Evolutionary conservation across 1,140 invertebrate species (phyloP), one percentile per base, ranked within the genome.

Genomic region (Apis florea): DNA sequence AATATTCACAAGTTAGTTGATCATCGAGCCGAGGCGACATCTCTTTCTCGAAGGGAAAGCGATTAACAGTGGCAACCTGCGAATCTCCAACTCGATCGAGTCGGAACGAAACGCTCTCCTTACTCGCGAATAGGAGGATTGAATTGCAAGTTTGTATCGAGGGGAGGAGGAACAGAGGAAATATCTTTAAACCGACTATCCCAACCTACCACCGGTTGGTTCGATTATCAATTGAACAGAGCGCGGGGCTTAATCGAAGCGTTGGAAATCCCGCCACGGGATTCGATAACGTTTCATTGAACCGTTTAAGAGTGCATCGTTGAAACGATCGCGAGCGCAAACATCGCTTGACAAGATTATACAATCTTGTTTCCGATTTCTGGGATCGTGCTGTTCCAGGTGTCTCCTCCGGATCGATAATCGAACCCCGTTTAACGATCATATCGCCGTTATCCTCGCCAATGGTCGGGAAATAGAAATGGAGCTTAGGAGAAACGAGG

Each of bases 401-500:
- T 59, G 15, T 49, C 59, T 26, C 58, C 51, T 17, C 69, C 40
- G 63, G 59, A 81, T 81, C 79, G 79, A 81, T 81, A 81, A 81
- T 81, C 79, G 79, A 74, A 67, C 24, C 40, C 78, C 79, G 31
- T 59, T 81, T 81, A 81, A 75, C 53, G 71, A 81, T 81, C 72
- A 81, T 81, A 81, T 40, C 79, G n/a, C 71, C 72, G 79, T 68
- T 81, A 74, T 81, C 63, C 79, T 19, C 19, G 12, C 40, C 49
- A 79, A 61, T 63, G 58, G 58, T 40, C 24, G 58, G 58, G 78
- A 64, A 40, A 79, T 73, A 73, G 78, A 54, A 40, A 49, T 31
- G 63, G 54, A 24, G 79, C 79, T 66, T 74, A 74, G 70, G 40
- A 21, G 51, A n/a, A 19, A 51, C 68, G 58, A 40, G 53, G 15